phyloP scores from a whole-genome alignment of 2,888 invertebrate genomes.

The Pinctada fucata region DNA sequence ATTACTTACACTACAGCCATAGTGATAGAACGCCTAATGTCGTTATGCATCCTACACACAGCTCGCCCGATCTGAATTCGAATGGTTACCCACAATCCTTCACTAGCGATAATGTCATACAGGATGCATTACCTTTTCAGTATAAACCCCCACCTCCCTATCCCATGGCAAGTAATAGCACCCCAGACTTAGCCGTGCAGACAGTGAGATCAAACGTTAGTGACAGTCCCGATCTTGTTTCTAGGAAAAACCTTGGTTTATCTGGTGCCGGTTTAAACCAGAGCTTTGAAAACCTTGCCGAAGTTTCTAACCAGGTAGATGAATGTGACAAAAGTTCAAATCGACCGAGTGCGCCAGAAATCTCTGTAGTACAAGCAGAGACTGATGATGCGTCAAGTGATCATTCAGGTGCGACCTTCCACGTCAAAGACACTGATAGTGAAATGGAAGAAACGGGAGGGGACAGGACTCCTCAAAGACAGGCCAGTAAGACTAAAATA shows the following conservation, averaged over 20 bases:
- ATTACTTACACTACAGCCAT: constrained; percentile 55
- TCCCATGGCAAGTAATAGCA: constrained; percentile 85
- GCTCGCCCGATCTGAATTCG: constrained; percentile 75
- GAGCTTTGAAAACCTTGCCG: constrained; percentile 64
- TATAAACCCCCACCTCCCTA: constrained; percentile 90
- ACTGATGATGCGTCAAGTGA: constrained; percentile 68
- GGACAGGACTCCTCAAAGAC: constrained; percentile 52
- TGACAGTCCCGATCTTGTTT: constrained; percentile 78
- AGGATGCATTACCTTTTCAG: constrained; percentile 82
- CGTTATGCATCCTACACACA: constrained; percentile 73
- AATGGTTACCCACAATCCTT: constrained; percentile 66
- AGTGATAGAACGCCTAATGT: constrained; percentile 66
- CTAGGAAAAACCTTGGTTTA: constrained; percentile 79
- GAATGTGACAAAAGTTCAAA: neutral
- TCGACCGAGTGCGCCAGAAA: constrained; percentile 26
- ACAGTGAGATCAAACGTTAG: constrained; percentile 51
- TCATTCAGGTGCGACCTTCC: constrained; percentile 68
- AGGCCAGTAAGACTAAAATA: constrained; percentile 60
- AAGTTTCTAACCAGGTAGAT: constrained; percentile 40
- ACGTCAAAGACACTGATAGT: constrained; percentile 67
- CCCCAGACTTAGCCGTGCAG: constrained; percentile 85
- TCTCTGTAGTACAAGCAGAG: constrained; percentile 38
- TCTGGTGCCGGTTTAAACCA: constrained; percentile 55
- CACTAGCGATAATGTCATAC: constrained; percentile 61
- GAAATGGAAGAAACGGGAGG: constrained; percentile 56